Evolutionary conservation across 2,888 invertebrate species (phyloP).

Genomic region (Cheilosia pagana): DNA sequence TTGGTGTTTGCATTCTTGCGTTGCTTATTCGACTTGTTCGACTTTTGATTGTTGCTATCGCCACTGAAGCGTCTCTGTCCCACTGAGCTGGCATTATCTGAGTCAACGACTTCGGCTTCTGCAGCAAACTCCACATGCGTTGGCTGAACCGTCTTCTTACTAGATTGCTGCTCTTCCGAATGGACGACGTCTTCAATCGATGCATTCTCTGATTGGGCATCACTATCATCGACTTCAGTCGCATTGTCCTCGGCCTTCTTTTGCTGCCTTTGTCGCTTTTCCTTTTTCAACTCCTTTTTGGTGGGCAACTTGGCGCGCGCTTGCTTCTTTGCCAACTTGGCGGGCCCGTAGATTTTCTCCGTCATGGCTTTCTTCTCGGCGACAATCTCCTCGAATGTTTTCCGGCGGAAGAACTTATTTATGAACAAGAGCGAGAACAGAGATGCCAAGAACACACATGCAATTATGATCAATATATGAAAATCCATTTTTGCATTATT

Average conservation of each 20-base stretch:
- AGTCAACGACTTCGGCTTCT: slow-evolving; percentile 80
- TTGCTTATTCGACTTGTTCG: slow-evolving; percentile 80
- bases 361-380: slow-evolving; percentile 82
- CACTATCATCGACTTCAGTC: slow-evolving; percentile 77
- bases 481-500: slow-evolving; percentile 83
- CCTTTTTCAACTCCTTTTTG: slow-evolving; percentile 81
- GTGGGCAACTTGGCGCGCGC: slow-evolving; percentile 78
- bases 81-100: slow-evolving; percentile 50
- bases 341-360: slow-evolving; percentile 82
- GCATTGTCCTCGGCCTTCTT: slow-evolving; percentile 76
- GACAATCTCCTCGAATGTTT: slow-evolving; percentile 83
- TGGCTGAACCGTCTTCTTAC: slow-evolving; percentile 54
- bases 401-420: slow-evolving; percentile 82
- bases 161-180: slow-evolving; percentile 77
- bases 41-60: slow-evolving; percentile 72
- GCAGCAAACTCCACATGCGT: slow-evolving; percentile 82
- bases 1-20: slow-evolving; percentile 75
- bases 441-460: slow-evolving; percentile 82
- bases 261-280: slow-evolving; percentile 81
- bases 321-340: slow-evolving; percentile 77
- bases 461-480: slow-evolving; percentile 83
- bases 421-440: slow-evolving; percentile 82
- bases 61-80: slow-evolving; percentile 58
- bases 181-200: slow-evolving; percentile 77
- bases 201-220: slow-evolving; percentile 80